Evolutionary conservation across 2,113 vertebrate species (phyloP).

Genomic region (Halichoerus grypus): DNA sequence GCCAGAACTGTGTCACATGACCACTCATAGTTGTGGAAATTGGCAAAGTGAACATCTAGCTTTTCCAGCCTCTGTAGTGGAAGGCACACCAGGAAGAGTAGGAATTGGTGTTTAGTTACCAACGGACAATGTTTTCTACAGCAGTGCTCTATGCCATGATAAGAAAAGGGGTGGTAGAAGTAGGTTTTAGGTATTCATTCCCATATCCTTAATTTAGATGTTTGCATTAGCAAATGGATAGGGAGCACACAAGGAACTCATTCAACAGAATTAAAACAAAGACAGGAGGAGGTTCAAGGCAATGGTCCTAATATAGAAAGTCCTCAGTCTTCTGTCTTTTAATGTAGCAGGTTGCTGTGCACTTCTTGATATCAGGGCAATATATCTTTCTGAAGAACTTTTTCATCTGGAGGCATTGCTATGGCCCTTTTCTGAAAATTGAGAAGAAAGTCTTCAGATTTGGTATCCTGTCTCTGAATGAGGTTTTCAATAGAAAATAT

Average conservation of each 20-base stretch:
- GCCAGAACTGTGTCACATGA: background rate
- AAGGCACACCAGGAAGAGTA: background rate
- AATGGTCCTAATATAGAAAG: background rate
- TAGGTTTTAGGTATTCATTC: background rate
- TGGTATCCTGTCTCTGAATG: background rate
- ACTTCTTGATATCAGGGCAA: background rate
- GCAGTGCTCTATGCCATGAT: background rate
- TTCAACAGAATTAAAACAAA: background rate
- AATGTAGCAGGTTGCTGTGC: background rate
- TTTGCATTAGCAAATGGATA: background rate
- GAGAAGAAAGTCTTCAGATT: slow-evolving; percentile 5
- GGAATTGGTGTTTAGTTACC: background rate
- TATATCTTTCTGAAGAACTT: background rate
- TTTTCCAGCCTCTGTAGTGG: background rate
- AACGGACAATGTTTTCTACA: background rate
- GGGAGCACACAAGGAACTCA: background rate
- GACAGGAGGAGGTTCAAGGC: background rate
- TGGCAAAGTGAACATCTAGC: background rate
- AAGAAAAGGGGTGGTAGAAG: background rate
- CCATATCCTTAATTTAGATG: background rate
- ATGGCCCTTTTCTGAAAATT: background rate
- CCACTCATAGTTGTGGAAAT: background rate
- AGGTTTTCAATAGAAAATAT: background rate
- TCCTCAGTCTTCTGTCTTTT: background rate
- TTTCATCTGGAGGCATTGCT: slow-evolving; percentile 24